Evolutionary conservation across 2,113 vertebrate species (phyloP).

Genomic region (Todiramphus chloris): DNA sequence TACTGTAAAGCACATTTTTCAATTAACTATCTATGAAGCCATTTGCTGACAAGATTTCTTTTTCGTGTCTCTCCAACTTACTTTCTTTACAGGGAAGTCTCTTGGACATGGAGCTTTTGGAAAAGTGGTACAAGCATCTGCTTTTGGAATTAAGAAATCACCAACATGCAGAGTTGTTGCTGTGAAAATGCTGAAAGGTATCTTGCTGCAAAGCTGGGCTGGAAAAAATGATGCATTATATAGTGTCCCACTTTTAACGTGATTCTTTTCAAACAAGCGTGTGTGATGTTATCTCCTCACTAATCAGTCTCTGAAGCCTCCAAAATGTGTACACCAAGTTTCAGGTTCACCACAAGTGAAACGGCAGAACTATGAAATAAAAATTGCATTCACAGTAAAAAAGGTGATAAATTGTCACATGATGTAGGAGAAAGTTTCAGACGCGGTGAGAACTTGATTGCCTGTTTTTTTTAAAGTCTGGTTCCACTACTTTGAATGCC

Average conservation of each 20-base stretch:
- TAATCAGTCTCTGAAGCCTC: background rate
- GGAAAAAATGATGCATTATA: background rate
- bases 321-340: background rate
- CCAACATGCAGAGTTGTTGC: slow-evolving; percentile 88
- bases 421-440: background rate
- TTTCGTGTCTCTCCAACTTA: background rate
- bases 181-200: slow-evolving; percentile 99
- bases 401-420: background rate
- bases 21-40: background rate
- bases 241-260: background rate
- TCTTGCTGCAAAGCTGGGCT: background rate
- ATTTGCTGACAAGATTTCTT: background rate
- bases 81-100: slow-evolving; percentile 83
- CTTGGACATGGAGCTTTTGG: slow-evolving; percentile 93
- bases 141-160: slow-evolving; percentile 87
- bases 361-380: background rate
- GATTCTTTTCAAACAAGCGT: background rate
- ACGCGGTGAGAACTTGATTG: background rate
- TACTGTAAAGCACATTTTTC: background rate
- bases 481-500: background rate
- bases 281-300: background rate
- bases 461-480: background rate
- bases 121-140: slow-evolving; percentile 92
- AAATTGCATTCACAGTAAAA: background rate
- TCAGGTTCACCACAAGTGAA: background rate